phyloP scores from a whole-genome alignment of 1,140 invertebrate species.

The Trichomalopsis sarcophagae region DNA sequence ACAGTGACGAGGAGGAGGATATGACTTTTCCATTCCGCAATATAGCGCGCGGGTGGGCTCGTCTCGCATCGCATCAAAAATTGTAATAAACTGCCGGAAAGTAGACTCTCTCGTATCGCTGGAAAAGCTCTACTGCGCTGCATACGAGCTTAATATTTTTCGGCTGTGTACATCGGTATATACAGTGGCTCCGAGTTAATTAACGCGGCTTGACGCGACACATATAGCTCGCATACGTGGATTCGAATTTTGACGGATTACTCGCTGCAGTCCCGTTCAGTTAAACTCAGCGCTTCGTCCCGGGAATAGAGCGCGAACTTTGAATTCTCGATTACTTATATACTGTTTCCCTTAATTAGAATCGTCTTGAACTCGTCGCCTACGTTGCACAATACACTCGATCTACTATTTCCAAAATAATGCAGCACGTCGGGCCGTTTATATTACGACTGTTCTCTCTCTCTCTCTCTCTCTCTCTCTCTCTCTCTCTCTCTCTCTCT shows the following conservation, averaged over 20 bases:
- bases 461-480: no score
- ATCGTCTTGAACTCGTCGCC: background rate
- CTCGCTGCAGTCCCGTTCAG: background rate
- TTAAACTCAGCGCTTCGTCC: background rate
- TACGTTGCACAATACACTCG: background rate
- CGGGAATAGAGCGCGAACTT: background rate
- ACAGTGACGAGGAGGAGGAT: background rate
- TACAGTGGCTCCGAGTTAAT: background rate
- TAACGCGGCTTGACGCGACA: background rate
- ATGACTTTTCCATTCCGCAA: constrained; percentile 20
- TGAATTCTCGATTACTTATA: background rate
- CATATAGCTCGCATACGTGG: background rate
- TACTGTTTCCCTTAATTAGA: constrained; percentile 7
- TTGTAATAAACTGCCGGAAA: constrained; percentile 62
- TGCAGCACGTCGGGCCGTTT: background rate
- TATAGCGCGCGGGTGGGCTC: constrained; percentile 21
- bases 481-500: no score
- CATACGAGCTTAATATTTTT: background rate
- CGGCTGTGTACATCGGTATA: no score
- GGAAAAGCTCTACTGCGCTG: background rate
- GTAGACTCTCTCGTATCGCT: background rate
- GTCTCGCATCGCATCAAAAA: constrained; percentile 58
- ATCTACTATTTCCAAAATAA: background rate
- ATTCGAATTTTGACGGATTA: background rate
- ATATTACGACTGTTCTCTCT: no score